phyloP scores from a whole-genome alignment of 2,888 invertebrate genomes.

The Brenthis daphne region DNA sequence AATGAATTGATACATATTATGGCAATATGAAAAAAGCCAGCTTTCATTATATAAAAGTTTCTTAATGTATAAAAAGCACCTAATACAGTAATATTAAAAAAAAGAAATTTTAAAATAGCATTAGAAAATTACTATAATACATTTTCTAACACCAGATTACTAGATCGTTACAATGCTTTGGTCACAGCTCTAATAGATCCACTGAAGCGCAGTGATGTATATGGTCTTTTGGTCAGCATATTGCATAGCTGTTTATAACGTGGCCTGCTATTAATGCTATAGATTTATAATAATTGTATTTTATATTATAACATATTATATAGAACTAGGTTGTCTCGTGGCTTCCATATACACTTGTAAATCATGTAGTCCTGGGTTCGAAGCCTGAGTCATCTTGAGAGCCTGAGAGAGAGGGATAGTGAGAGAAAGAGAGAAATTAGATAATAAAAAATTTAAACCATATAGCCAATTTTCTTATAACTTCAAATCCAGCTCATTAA shows the following conservation, averaged over 20 bases:
- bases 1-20: no score
- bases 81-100: constrained; percentile 4
- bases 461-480: no score
- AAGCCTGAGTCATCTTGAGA: no score
- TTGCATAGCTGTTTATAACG: background rate
- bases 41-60: background rate
- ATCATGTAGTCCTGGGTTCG: no score
- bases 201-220: constrained; percentile 22
- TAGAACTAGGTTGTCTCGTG: no score
- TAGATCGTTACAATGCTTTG: constrained; percentile 32
- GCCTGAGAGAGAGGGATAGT: no score
- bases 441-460: no score
- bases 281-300: background rate
- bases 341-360: no score
- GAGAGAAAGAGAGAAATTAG: no score
- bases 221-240: background rate
- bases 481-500: no score
- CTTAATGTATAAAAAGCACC: background rate
- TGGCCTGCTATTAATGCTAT: background rate
- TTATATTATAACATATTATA: no score
- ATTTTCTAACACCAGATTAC: constrained; percentile 21
- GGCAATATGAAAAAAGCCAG: background rate
- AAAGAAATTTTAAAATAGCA: constrained; percentile 14
- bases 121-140: constrained; percentile 14
- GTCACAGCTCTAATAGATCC: constrained; percentile 27